Evolutionary conservation across 2,888 invertebrate genomes (phyloP), one percentile per base, ranked within the genome.

Genomic region (Drosophila neotestacea): DNA sequence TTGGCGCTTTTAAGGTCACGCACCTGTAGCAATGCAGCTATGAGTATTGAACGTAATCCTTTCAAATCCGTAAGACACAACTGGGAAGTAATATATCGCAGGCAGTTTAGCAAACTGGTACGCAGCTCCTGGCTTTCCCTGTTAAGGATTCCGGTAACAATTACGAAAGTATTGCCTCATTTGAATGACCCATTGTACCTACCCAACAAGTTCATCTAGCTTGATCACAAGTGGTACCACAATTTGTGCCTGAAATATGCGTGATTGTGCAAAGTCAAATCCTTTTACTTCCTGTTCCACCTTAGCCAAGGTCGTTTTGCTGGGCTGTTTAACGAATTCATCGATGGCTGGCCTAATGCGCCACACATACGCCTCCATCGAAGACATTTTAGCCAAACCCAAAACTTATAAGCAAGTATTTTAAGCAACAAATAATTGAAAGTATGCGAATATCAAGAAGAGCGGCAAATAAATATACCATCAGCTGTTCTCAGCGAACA

Each of bases 71-170:
- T 86, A 7, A 92, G 66, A 59, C 89, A 90, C 0, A 90, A 63
- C n/a, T 90, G 87, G 1, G 87, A 82, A 1, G 91, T 71, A 4
- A 92, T 84, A 38, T 85, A 70, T 4, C 85, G 86, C 32, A 92
- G 73, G 30, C 91, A 91, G 7, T 87, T 70, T 11, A 92, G 70
- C 6, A 92, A 73, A 1, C 88, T 82, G 5, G 90, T 85, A 59
- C 91, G 91, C 4, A 92, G 54, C 36, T 92, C 92, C 38, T 90
- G 90, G 50, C 85, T 83, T 30, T 85, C 85, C 1, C 92, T 92
- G 39, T 4, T 22, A 1, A 6, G 7, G 6, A 36, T 22, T 27
- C 0, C 4, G 30, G 4, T n/a, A 4, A 4, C 30, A 6, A 9
- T 13, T 6, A 44, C 10, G 7, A 4, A 22, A 3, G 4, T 22